Conservation (phyloP, 2,888 invertebrate species). For the Lacanobia oleracea region DNA sequence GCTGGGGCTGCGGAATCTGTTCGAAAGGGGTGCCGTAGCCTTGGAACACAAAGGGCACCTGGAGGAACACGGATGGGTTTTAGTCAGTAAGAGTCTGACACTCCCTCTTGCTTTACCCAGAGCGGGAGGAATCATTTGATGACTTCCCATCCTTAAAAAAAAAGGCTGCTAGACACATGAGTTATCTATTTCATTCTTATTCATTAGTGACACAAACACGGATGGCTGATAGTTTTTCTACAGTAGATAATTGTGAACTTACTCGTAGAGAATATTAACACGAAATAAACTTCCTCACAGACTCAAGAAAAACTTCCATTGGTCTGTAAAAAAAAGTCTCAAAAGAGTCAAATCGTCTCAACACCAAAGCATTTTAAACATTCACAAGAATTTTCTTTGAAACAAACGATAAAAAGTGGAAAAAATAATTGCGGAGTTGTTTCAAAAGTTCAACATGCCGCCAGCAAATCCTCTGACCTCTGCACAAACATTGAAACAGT, state of each 20-base stretch:
- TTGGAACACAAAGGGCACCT: too few relatives aligned
- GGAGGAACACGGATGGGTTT: too few relatives aligned
- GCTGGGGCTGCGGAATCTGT: too few relatives aligned
- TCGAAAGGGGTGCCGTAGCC: too few relatives aligned
- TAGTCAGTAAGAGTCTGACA: too few relatives aligned
- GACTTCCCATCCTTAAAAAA: too few relatives aligned
- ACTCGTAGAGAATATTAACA: background rate
- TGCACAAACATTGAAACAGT: constrained; percentile 11
- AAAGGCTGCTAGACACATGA: background rate
- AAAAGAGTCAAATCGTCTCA: background rate
- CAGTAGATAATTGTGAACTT: background rate
- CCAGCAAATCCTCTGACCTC: constrained; percentile 5
- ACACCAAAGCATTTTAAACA: background rate
- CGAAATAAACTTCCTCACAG: background rate
- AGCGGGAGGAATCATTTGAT: too few relatives aligned
- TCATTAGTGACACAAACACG: too few relatives aligned
- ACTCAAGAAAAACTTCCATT: background rate
- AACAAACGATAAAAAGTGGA: constrained; percentile 2
- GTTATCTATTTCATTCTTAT: background rate
- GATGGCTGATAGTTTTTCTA: background rate
- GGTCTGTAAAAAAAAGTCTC: too few relatives aligned
- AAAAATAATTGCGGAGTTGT: constrained; percentile 9
- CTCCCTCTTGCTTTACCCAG: too few relatives aligned
- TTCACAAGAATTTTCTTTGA: background rate
- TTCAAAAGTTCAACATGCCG: constrained; percentile 24